Evolutionary conservation across 2,113 vertebrate genomes (phyloP).

Genomic region (Sisor rabdophorus): DNA sequence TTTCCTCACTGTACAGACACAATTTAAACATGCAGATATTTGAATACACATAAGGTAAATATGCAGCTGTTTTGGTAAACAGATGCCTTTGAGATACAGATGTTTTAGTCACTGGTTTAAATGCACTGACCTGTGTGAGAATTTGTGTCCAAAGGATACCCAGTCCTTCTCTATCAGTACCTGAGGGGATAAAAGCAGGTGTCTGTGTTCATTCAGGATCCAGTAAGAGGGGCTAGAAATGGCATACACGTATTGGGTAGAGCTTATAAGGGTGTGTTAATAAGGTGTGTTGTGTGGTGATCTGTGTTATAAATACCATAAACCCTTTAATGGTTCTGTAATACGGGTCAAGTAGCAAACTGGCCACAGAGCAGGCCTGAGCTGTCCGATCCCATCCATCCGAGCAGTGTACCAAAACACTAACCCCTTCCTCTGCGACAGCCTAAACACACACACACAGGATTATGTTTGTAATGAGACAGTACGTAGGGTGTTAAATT

Average conservation of each 20-base stretch:
- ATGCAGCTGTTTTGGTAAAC: not conserved
- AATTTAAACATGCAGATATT: not conserved
- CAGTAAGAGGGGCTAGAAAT: not conserved
- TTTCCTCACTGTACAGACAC: too few relatives aligned
- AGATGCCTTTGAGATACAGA: too few relatives aligned
- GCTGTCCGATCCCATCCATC: constrained; percentile 97
- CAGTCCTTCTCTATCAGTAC: constrained; percentile 94
- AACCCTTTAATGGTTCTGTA: constrained; percentile 91
- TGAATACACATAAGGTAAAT: too few relatives aligned
- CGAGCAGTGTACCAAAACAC: constrained; percentile 94
- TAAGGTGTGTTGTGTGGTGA: not conserved
- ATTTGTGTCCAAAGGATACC: constrained; percentile 97
- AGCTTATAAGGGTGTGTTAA: not conserved
- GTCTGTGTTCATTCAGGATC: not conserved
- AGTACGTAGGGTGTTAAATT: too few relatives aligned
- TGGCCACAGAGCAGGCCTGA: constrained; percentile 92
- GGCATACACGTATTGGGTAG: not conserved
- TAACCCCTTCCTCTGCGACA: constrained; percentile 88
- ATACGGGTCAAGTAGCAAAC: constrained; percentile 84
- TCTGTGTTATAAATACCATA: constrained; percentile 71
- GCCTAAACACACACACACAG: constrained; percentile 69
- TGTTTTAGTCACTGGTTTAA: not conserved
- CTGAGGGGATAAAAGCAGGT: constrained; percentile 61
- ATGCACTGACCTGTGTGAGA: constrained; percentile 86
- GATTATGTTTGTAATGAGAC: not conserved